Percentiles rank a stretch among this genome's conserved stretches.
phyloP scores from a whole-genome alignment of 92 coral and sea anemone species.

The Siderastrea siderea region DNA sequence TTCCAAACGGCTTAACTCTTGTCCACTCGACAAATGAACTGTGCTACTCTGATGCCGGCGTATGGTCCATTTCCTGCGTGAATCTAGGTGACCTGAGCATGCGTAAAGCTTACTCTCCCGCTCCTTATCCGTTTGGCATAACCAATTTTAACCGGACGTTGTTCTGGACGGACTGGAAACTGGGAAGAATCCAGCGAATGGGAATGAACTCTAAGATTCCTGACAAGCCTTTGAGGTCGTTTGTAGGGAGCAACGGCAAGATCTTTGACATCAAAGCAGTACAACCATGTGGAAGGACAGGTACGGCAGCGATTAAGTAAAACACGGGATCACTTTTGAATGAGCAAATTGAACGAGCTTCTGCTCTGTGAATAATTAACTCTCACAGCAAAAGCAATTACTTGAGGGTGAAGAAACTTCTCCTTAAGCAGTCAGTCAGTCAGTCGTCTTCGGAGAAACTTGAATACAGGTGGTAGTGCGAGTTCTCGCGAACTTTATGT shows the following conservation, averaged over 20 bases:
- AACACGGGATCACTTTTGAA: not conserved
- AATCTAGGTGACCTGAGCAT: slow-evolving; percentile 77
- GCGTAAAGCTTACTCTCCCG: slow-evolving; percentile 63
- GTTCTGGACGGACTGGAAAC: slow-evolving; percentile 96
- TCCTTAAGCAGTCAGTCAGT: no score
- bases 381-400: no score
- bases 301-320: slow-evolving; percentile 38
- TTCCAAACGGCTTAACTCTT: slow-evolving; percentile 94
- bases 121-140: slow-evolving; percentile 89
- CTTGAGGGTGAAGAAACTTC: no score
- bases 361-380: no score
- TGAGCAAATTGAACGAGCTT: no score
- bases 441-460: no score
- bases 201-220: slow-evolving; percentile 74
- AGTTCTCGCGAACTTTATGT: no score
- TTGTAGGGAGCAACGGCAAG: slow-evolving; percentile 82
- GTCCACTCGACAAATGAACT: slow-evolving; percentile 88
- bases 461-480: no score
- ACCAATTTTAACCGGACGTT: slow-evolving; percentile 86
- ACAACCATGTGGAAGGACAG: slow-evolving; percentile 80
- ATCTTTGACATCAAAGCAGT: slow-evolving; percentile 93
- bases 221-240: slow-evolving; percentile 74
- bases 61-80: slow-evolving; percentile 86
- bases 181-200: slow-evolving; percentile 84
- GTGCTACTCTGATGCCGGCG: slow-evolving; percentile 96